Evolutionary conservation across 1,140 invertebrate species (phyloP), one percentile per base, ranked within the genome.

Genomic region (Tetragonula clypearis): DNA sequence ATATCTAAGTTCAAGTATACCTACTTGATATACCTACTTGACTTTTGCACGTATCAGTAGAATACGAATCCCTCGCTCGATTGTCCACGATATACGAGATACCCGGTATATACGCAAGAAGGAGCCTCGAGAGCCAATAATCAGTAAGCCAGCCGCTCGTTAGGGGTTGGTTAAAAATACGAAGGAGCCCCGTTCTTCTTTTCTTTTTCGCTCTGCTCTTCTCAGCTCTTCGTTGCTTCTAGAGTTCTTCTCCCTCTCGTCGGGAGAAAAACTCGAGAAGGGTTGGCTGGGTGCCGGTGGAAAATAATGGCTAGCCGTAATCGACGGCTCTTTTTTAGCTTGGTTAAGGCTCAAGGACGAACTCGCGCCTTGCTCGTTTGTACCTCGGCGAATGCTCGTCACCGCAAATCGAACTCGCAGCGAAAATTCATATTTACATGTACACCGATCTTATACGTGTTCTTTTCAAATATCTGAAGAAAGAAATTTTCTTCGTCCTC

Each of bases 121-220:
- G 60, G 21, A 73, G 35, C 30, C 71, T 79, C 17, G 53, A 90
- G 79, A 65, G 82, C 81, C 79, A 90, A 84, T 90, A 90, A 90
- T 87, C 87, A 90, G 88, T 82, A 87, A 74, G 76, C 72, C 84
- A 53, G 79, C 30, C 66, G 83, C 85, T 90, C 79, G 82, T 90
- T 90, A 88, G 49, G 19, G 75, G 82, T 81, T 87, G 82, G 53
- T 90, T 90, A 86, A 90, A 90, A 83, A 90, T 88, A 90, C 72
- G 66, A 87, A 88, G 72, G 35, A 69, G 35, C 58, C 66, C 21
- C 5, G 68, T 77, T 66, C 65, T 76, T 21, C n/a, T 87, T 83
- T 82, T 60, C 60, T 55, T 8, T 23, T 72, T 11, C 35, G 21
- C 41, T 21, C 49, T 21, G 15, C 19, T 77, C 41, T 76, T 17